Evolutionary conservation across 2,888 invertebrate species (phyloP).

Genomic region (Leptothorax acervorum): DNA sequence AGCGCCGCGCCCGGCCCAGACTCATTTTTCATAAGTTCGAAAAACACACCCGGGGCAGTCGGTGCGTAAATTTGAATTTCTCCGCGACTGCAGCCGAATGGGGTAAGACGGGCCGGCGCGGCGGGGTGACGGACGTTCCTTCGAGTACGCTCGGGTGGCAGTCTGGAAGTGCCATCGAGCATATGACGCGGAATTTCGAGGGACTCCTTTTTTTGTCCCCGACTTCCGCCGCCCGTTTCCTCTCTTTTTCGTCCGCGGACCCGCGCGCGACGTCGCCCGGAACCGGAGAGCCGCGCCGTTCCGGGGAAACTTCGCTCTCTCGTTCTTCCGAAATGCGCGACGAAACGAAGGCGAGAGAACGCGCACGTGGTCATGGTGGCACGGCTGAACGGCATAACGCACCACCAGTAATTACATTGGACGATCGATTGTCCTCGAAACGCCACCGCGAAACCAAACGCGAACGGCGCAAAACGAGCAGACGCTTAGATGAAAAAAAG

Average conservation of each 20-base stretch:
- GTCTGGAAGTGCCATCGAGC: conserved; percentile 73
- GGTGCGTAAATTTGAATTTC: conserved; percentile 84
- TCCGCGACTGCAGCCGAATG: conserved; percentile 69
- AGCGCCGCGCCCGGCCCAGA: conserved; percentile 72
- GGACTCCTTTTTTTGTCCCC: conserved; percentile 71
- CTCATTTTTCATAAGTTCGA: conserved; percentile 84
- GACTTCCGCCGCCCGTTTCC: conserved; percentile 11
- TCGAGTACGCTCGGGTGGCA: conserved; percentile 39
- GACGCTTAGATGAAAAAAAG: conserved; percentile 46
- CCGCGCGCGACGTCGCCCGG: background rate
- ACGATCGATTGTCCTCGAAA: conserved; percentile 53
- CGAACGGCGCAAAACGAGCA: conserved; percentile 32
- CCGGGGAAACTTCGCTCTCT: conserved; percentile 19
- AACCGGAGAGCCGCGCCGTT: background rate
- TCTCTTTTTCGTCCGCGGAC: conserved; percentile 25
- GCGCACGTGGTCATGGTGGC: conserved; percentile 27
- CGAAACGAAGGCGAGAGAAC: conserved; percentile 1
- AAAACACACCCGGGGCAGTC: conserved; percentile 78
- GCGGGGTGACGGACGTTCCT: conserved; percentile 24
- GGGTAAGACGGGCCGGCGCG: conserved; percentile 22
- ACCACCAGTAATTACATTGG: conserved; percentile 61
- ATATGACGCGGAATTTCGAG: conserved; percentile 82
- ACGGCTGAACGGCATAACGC: background rate
- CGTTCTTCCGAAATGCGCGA: conserved; percentile 9
- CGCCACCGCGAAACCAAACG: conserved; percentile 14